A percentile compares a stretch with the other conserved stretches of the same genome.
phyloP scores from a whole-genome alignment of 2,113 vertebrate species.

The Gallinago jamesoni region DNA sequence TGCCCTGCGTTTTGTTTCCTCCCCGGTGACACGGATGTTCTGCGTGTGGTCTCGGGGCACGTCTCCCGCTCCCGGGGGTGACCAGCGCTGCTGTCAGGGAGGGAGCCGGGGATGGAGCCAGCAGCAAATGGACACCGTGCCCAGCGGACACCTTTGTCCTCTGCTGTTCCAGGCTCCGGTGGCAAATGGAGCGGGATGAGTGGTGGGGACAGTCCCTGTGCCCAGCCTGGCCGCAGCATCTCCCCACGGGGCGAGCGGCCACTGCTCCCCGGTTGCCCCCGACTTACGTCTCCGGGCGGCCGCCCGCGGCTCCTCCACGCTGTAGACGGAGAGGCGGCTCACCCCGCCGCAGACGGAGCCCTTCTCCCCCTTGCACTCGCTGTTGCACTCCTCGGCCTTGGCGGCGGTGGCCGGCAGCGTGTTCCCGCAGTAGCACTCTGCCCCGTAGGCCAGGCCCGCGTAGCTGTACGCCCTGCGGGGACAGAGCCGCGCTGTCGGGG shows the following conservation, averaged over 20 bases:
- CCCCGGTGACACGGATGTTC: neutral
- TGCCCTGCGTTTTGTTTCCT: neutral
- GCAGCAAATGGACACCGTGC: neutral
- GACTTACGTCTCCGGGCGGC: constrained; percentile 84
- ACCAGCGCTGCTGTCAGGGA: fast-evolving
- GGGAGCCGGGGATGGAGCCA: neutral
- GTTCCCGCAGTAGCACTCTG: constrained; percentile 95
- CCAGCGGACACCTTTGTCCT: neutral
- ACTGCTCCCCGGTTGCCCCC: fast-evolving
- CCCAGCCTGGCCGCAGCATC: fast-evolving
- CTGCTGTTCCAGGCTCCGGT: neutral
- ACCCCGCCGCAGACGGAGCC: constrained; percentile 86
- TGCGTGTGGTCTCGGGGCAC: neutral
- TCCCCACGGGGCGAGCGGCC: fast-evolving
- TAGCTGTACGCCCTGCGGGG: constrained; percentile 84
- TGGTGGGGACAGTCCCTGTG: fast-evolving
- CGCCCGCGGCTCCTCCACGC: constrained; percentile 75
- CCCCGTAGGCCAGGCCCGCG: constrained; percentile 88
- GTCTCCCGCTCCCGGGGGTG: fast-evolving
- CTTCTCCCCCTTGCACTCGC: constrained; percentile 87
- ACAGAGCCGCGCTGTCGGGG: fast-evolving
- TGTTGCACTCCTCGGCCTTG: constrained; percentile 84
- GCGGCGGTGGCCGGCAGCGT: constrained; percentile 67
- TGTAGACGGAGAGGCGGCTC: constrained; percentile 89
- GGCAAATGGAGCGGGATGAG: fast-evolving